Conservation (phyloP, 2,888 invertebrate species). For the Tenthredo livida region DNA sequence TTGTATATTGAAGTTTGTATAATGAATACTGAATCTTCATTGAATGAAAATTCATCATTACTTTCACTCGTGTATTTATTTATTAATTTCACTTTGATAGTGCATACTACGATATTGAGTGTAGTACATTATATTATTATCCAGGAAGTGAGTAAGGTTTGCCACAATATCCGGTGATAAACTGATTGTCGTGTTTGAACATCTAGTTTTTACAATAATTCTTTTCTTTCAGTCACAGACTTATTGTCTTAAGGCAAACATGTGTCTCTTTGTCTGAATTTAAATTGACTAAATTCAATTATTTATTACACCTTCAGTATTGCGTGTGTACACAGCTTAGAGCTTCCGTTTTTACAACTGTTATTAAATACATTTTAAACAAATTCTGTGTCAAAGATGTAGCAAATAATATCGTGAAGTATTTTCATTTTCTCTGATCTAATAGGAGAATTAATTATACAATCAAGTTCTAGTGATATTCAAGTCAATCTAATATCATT, state of each 20-base stretch:
- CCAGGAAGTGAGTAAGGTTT: slow-evolving; percentile 16
- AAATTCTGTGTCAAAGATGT: not conserved
- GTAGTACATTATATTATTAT: slow-evolving; percentile 61
- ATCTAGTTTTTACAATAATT: not conserved
- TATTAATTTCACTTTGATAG: not conserved
- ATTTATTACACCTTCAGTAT: not conserved
- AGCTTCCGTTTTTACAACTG: not conserved
- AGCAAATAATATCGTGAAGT: slow-evolving; percentile 28
- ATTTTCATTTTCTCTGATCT: slow-evolving; percentile 45
- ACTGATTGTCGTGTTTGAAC: not conserved
- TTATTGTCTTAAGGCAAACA: not conserved
- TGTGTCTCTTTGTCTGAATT: not conserved
- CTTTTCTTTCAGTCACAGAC: not conserved
- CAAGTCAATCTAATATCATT: not conserved
- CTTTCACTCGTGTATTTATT: not conserved
- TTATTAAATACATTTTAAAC: not conserved
- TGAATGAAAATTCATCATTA: not conserved
- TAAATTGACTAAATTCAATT: not conserved
- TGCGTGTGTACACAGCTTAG: not conserved
- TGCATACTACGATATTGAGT: slow-evolving; percentile 29
- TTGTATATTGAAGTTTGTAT: not conserved
- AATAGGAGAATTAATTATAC: slow-evolving; percentile 49
- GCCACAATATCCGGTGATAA: slow-evolving; percentile 53
- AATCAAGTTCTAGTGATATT: too few relatives aligned
- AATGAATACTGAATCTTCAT: not conserved